Evolutionary conservation across 2,888 invertebrate species (phyloP).

Genomic region (Drosophila borealis): DNA sequence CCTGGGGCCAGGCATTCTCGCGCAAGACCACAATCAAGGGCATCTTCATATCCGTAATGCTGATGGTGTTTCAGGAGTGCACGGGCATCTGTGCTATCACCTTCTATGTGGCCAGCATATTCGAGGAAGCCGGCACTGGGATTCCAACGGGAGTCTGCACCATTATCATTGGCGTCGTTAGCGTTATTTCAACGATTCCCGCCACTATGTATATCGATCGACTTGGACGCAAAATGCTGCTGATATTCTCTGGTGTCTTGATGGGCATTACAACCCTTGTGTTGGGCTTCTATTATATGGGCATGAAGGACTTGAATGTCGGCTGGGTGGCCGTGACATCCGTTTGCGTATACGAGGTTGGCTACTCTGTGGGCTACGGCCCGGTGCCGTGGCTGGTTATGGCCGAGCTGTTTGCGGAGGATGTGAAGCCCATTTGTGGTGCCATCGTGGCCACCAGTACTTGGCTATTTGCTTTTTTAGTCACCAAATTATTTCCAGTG

Average conservation of each 20-base stretch:
- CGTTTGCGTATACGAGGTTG: slow-evolving; percentile 90
- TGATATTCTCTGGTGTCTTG: slow-evolving; percentile 88
- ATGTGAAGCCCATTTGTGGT: slow-evolving; percentile 90
- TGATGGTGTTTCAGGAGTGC: slow-evolving; percentile 95
- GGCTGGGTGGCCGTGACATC: slow-evolving; percentile 90
- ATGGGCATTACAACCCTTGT: slow-evolving; percentile 89
- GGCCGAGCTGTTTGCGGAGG: slow-evolving; percentile 91
- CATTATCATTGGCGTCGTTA: slow-evolving; percentile 91
- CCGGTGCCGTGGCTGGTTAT: slow-evolving; percentile 91
- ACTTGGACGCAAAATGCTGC: slow-evolving; percentile 90
- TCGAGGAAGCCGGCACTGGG: slow-evolving; percentile 80
- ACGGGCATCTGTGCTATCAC: slow-evolving; percentile 93
- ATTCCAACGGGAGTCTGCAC: slow-evolving; percentile 86
- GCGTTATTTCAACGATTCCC: slow-evolving; percentile 86
- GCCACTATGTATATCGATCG: slow-evolving; percentile 91
- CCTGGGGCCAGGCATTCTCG: slow-evolving; percentile 86
- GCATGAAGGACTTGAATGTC: slow-evolving; percentile 82
- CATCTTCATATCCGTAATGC: slow-evolving; percentile 88
- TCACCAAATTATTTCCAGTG: slow-evolving; percentile 89
- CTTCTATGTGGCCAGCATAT: slow-evolving; percentile 91
- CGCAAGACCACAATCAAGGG: slow-evolving; percentile 87
- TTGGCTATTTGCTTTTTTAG: slow-evolving; percentile 91
- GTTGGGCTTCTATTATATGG: slow-evolving; percentile 88
- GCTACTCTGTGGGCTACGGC: slow-evolving; percentile 92
- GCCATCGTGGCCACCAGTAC: slow-evolving; percentile 91